Base-by-base conservation (phyloP, 2,888 invertebrate genomes). In the Thymelicus lineola region DNA sequence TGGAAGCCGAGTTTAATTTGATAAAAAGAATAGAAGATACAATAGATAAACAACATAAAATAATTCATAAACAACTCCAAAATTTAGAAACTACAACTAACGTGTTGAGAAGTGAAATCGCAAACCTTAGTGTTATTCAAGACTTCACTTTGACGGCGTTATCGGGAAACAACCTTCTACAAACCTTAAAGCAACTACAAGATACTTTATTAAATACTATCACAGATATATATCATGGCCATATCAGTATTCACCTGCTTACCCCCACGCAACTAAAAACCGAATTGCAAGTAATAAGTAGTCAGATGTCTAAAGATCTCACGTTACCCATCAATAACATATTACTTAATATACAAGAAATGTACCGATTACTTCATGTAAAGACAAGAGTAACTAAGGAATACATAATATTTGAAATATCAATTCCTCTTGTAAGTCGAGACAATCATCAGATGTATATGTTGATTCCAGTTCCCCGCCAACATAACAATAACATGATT, bases 381-480 rank as follows among this genome's bases (percentile, higher is more conserved):
- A 70, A 65, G 17, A 15, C 76, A 15, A 73, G 71, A 61, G 71
- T 72, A 15, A 72, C 73, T 0, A 9, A 67, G 48, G 57, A 68
- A 4, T 75, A 74, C 20, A 55, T 77, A n/a, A n/a, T n/a, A n/a
- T n/a, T n/a, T n/a, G n/a, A n/a, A n/a, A n/a, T n/a, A n/a, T n/a
- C n/a, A n/a, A 14, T 78, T 7, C 77, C 76, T 0, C 66, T 76
- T 10, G 63, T 75, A 0, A 69, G 65, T 15, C 53, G 70, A 66
- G 74, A 74, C 9, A 57, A 7, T 15, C 72, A 60, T 15, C 55
- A 72, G 36, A 14, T 74, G 10, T 73, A 73, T 38, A 70, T n/a
- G n/a, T n/a, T n/a, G n/a, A n/a, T n/a, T n/a, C n/a, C n/a, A n/a
- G n/a, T n/a, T n/a, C n/a, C n/a, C n/a, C n/a, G n/a, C n/a, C n/a